Conservation (phyloP, 2,888 invertebrate species). For the Chrysotoxum bicinctum region DNA sequence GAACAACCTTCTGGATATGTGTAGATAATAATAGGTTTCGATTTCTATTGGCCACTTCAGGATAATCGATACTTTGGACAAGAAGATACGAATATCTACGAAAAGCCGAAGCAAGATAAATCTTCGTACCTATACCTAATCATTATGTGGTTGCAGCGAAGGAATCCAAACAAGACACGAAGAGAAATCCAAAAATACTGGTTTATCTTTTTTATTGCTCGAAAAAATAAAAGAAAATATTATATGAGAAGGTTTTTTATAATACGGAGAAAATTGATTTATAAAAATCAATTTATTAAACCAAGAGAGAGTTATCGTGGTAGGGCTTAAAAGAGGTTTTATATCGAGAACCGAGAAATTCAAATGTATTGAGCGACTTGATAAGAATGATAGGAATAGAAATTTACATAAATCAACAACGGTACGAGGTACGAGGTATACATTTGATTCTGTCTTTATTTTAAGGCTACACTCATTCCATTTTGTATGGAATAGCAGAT, state of each 20-base stretch:
- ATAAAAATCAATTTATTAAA: too few relatives aligned
- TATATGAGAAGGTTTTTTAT: neutral
- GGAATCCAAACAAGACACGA: neutral
- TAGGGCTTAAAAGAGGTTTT: too few relatives aligned
- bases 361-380: too few relatives aligned
- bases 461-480: too few relatives aligned
- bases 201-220: neutral
- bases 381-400: too few relatives aligned
- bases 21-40: slow-evolving; percentile 54
- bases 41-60: slow-evolving; percentile 62
- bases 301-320: too few relatives aligned
- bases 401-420: too few relatives aligned
- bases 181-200: neutral
- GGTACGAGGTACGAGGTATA: too few relatives aligned
- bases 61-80: slow-evolving; percentile 43
- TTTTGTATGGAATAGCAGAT: too few relatives aligned
- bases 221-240: neutral
- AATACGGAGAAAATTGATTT: neutral
- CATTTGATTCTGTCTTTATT: too few relatives aligned
- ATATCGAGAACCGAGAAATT: too few relatives aligned
- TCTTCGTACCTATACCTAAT: slow-evolving; percentile 12
- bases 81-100: neutral
- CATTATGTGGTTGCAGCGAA: slow-evolving; percentile 34
- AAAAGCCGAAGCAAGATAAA: neutral
- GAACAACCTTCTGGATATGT: slow-evolving; percentile 6